A percentile compares a stretch with the other conserved stretches of the same genome.
Conservation (phyloP, 2,797 vertebrate genomes). For the Semaprochilodus insignis region DNA sequence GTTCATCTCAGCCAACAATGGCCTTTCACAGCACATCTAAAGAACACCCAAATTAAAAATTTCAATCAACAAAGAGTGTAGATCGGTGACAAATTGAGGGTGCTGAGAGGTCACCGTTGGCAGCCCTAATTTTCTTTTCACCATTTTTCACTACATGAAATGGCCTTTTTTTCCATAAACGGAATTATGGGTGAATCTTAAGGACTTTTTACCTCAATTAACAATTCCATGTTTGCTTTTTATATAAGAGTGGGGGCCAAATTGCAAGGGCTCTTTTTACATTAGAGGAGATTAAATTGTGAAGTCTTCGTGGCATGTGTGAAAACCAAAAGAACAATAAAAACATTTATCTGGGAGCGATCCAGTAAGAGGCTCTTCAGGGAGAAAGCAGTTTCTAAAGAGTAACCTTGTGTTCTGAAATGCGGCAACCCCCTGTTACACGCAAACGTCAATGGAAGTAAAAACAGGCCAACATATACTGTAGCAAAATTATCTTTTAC, state of each 20-base stretch:
- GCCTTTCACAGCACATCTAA: conserved; percentile 87
- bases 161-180: conserved; percentile 81
- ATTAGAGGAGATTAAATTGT: conserved; percentile 63
- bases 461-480: conserved; percentile 36
- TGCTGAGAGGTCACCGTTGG: conserved; percentile 80
- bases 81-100: conserved; percentile 90
- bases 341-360: conserved; percentile 84
- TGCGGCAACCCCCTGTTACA: conserved; percentile 70
- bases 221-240: conserved; percentile 74
- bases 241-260: conserved; percentile 65
- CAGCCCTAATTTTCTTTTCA: conserved; percentile 74
- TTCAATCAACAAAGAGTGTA: conserved; percentile 89
- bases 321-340: conserved; percentile 86
- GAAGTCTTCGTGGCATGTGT: conserved; percentile 73
- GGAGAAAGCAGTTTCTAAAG: conserved; percentile 83
- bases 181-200: conserved; percentile 83
- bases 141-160: conserved; percentile 72
- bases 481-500: conserved; percentile 43
- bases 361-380: conserved; percentile 80
- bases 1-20: conserved; percentile 86
- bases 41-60: conserved; percentile 94
- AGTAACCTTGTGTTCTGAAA: conserved; percentile 81
- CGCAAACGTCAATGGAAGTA: conserved; percentile 61
- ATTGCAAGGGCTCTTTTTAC: conserved; percentile 67
- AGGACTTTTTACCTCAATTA: conserved; percentile 83